Conservation (phyloP, 2,113 vertebrate species). For the Charina bottae region DNA sequence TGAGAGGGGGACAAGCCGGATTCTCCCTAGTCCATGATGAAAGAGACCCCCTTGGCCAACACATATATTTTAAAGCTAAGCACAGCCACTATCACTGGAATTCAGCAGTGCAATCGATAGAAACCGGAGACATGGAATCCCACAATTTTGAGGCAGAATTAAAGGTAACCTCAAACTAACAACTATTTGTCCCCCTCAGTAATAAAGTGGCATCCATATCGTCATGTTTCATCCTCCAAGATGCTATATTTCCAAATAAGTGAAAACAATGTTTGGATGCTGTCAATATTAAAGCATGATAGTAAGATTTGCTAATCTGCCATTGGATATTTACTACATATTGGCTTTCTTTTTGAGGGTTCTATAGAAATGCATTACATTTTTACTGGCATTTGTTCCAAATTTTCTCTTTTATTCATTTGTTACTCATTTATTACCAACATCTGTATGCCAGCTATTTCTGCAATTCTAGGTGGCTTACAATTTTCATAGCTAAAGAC, state of each 20-base stretch:
- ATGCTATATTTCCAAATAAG: too few relatives aligned
- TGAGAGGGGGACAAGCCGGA: not conserved
- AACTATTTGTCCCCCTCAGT: not conserved
- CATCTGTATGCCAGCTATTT: not conserved
- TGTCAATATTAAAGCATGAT: not conserved
- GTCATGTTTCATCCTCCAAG: too few relatives aligned
- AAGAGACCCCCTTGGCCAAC: not conserved
- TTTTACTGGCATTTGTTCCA: not conserved
- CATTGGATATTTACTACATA: not conserved
- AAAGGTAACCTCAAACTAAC: not conserved
- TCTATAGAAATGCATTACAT: not conserved
- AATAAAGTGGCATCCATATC: too few relatives aligned
- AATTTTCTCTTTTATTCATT: not conserved
- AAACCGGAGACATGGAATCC: not conserved
- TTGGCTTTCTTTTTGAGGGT: not conserved
- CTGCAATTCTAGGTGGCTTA: not conserved
- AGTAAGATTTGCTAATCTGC: not conserved
- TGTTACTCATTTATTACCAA: not conserved
- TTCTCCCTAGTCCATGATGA: not conserved
- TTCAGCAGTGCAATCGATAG: not conserved
- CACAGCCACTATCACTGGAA: not conserved
- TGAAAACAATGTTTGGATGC: not conserved
- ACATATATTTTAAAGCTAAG: not conserved
- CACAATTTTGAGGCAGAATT: not conserved
- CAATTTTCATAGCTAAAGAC: not conserved